phyloP scores from a whole-genome alignment of 2,113 vertebrate species.

The Phylloscopus trochilus region DNA sequence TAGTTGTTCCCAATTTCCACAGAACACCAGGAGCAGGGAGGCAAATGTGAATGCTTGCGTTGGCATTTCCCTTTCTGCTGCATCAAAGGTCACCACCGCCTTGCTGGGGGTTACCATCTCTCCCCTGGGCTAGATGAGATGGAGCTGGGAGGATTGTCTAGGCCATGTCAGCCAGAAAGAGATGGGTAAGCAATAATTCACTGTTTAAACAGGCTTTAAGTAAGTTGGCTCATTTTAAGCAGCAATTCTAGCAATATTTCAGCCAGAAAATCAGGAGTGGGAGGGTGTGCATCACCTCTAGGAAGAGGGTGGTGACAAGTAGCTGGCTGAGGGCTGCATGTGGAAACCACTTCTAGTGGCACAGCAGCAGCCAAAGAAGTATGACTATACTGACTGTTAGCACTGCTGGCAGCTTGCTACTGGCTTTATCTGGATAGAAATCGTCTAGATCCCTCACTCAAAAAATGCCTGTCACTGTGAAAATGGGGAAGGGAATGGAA shows the following conservation, averaged over 20 bases:
- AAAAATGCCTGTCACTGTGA: background rate
- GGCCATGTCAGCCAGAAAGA: background rate
- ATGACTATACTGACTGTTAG: background rate
- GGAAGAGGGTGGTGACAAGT: slow-evolving; percentile 58
- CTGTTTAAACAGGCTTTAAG: background rate
- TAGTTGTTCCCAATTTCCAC: background rate
- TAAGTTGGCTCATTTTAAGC: slow-evolving; percentile 18
- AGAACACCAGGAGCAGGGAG: background rate
- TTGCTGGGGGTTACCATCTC: background rate
- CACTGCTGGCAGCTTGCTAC: background rate
- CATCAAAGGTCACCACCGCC: background rate
- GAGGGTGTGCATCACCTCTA: slow-evolving; percentile 27
- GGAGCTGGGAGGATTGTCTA: background rate
- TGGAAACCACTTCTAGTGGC: slow-evolving; percentile 26
- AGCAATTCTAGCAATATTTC: slow-evolving; percentile 5
- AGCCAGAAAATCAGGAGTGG: slow-evolving; percentile 33
- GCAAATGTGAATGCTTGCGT: background rate
- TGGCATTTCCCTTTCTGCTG: background rate
- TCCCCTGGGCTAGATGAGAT: background rate
- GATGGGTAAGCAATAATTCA: background rate
- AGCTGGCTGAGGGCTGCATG: slow-evolving; percentile 12
- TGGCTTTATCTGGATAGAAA: background rate
- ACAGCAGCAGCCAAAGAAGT: background rate
- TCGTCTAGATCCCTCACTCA: background rate
- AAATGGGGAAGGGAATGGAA: background rate